phyloP scores from a whole-genome alignment of 37 sponge, comb jelly and placozoan species.

The Theonella swinhoei region DNA sequence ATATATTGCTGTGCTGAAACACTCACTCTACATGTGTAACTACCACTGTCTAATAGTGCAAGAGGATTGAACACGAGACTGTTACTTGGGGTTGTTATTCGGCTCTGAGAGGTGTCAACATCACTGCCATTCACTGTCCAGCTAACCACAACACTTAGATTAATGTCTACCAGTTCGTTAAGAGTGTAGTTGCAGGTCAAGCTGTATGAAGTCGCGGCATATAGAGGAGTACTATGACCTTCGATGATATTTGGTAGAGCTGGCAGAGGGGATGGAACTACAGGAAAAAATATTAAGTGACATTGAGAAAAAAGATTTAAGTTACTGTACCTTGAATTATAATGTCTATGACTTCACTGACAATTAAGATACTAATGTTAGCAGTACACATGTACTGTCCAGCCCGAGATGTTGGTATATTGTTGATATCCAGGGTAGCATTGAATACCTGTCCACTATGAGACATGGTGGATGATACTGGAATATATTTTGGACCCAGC shows the following conservation, averaged over 20 bases:
- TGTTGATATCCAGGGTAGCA: neutral
- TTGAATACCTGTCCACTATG: no score
- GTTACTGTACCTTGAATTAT: neutral
- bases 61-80: neutral
- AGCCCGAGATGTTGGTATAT: neutral
- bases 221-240: neutral
- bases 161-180: neutral
- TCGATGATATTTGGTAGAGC: neutral
- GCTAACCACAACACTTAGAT: neutral
- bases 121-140: neutral
- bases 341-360: neutral
- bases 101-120: neutral
- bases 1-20: neutral
- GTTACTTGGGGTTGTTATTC: neutral
- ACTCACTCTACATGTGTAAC: neutral
- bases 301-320: no score
- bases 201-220: neutral
- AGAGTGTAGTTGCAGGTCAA: neutral
- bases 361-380: neutral
- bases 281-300: no score
- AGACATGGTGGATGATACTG: no score
- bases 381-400: neutral
- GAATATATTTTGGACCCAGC: neutral
- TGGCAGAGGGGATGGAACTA: neutral
- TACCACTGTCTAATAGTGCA: neutral